phyloP scores from a whole-genome alignment of 2,113 vertebrate genomes.

The Promerops cafer region DNA sequence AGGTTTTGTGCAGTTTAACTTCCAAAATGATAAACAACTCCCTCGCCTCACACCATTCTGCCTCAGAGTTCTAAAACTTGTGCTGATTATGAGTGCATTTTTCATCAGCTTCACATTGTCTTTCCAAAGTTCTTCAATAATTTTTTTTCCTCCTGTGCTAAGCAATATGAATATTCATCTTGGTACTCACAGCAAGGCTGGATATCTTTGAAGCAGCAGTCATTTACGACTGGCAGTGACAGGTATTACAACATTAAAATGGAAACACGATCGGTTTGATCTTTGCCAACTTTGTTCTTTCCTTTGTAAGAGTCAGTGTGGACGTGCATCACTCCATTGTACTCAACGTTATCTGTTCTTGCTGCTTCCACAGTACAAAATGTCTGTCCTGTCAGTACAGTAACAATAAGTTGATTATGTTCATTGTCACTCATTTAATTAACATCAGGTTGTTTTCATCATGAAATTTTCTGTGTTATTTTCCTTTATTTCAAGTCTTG shows the following conservation, averaged over 20 bases:
- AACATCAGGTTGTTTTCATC: not conserved
- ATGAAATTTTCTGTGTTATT: not conserved
- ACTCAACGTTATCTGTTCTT: not conserved
- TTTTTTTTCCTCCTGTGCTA: not conserved
- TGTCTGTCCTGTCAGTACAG: not conserved
- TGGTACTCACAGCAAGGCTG: not conserved
- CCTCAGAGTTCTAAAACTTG: slow-evolving; percentile 15
- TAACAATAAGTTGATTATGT: not conserved
- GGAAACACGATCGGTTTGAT: slow-evolving; percentile 37
- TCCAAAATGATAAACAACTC: slow-evolving; percentile 38
- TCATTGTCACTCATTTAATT: not conserved
- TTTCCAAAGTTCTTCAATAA: slow-evolving; percentile 38
- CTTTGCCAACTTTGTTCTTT: slow-evolving; percentile 51
- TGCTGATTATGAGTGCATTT: not conserved
- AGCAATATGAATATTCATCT: slow-evolving; percentile 48
- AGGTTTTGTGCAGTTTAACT: slow-evolving; percentile 35
- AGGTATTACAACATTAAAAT: slow-evolving; percentile 40
- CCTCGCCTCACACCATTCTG: not conserved
- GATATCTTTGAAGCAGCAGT: slow-evolving; percentile 38
- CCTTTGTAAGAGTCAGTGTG: not conserved
- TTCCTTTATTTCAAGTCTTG: not conserved
- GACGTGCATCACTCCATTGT: not conserved
- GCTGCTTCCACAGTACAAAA: not conserved
- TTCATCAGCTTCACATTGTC: slow-evolving; percentile 30
- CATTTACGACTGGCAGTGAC: slow-evolving; percentile 17